Conservation (phyloP, 2,888 invertebrate species). For the Nomada ferruginata region DNA sequence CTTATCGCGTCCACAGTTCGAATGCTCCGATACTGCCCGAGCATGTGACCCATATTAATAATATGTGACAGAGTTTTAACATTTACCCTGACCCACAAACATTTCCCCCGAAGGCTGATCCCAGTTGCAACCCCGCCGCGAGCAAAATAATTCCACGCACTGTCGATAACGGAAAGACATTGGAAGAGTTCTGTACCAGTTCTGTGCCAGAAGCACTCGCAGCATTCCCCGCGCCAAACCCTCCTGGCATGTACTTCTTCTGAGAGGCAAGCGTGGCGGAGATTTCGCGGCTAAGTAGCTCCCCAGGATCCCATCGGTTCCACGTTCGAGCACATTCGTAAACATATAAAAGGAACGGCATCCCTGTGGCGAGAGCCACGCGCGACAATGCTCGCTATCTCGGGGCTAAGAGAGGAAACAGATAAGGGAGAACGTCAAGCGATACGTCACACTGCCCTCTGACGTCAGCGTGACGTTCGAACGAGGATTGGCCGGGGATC, state of each 20-base stretch:
- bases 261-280: conserved; percentile 39
- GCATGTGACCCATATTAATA: neutral
- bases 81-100: neutral
- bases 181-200: neutral
- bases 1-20: neutral
- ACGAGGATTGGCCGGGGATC: conserved; percentile 67
- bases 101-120: neutral
- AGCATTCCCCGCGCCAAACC: neutral
- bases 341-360: conserved; percentile 53
- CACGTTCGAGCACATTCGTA: conserved; percentile 42
- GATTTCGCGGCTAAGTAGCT: conserved; percentile 53
- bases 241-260: conserved; percentile 12
- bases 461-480: conserved; percentile 63
- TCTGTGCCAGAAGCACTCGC: neutral
- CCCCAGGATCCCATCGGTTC: conserved; percentile 23
- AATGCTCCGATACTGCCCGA: neutral
- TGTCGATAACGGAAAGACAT: conserved; percentile 3
- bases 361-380: conserved; percentile 48
- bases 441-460: conserved; percentile 54
- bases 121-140: neutral
- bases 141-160: conserved; percentile 2
- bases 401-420: conserved; percentile 4
- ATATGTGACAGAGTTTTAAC: too few species aligned
- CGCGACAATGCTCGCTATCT: conserved; percentile 36
- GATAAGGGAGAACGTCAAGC: conserved; percentile 33